phyloP scores from a whole-genome alignment of 2,797 vertebrate species.

The Hydrophis major region DNA sequence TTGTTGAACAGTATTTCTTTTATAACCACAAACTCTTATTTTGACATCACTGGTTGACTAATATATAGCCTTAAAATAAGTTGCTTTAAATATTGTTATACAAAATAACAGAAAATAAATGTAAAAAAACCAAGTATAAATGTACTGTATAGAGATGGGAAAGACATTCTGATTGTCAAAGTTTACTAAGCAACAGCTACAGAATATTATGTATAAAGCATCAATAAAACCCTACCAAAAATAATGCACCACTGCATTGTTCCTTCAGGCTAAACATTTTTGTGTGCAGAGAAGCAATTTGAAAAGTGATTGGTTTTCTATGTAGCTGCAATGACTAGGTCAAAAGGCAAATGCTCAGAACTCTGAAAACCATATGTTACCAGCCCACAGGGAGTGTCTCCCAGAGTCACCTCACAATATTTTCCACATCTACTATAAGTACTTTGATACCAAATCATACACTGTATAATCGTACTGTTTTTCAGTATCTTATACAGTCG shows the following conservation, averaged over 20 bases:
- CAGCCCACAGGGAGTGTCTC: not conserved
- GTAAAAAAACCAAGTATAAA: not conserved
- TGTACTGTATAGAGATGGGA: not conserved
- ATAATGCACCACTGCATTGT: not conserved
- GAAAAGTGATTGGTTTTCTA: rapidly evolving
- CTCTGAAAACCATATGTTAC: not conserved
- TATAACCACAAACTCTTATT: not conserved
- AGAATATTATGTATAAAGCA: not conserved
- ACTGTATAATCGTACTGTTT: not conserved
- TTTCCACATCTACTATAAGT: not conserved
- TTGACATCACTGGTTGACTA: not conserved
- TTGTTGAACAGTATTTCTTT: not conserved
- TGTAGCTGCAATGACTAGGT: rapidly evolving
- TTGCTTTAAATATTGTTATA: not conserved
- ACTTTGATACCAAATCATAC: not conserved
- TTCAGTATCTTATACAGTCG: not conserved
- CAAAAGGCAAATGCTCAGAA: slow-evolving; percentile 1
- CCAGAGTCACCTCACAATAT: not conserved
- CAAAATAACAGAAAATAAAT: not conserved
- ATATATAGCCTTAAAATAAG: not conserved
- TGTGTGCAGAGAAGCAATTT: not conserved
- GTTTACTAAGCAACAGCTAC: not conserved
- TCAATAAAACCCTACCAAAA: not conserved
- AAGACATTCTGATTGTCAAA: not conserved
- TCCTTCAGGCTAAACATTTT: not conserved